Percentiles rank a stretch among this genome's conserved stretches.
Evolutionary conservation across 2,888 invertebrate species (phyloP).

Genomic region (Drosophila acutilabella): DNA sequence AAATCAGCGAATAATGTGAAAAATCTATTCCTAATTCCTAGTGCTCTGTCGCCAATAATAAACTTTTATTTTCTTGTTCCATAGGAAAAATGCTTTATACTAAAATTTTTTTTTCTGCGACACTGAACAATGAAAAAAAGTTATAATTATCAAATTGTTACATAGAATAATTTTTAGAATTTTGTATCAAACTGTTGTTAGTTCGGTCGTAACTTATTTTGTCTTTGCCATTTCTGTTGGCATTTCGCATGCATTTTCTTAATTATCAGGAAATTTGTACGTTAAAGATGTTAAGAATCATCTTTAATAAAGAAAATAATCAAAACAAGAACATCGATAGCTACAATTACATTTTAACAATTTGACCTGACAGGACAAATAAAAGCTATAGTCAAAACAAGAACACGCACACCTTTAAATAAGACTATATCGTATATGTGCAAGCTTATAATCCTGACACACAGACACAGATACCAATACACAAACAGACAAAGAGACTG

Average conservation of each 20-base stretch:
- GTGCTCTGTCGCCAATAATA: conserved; percentile 34
- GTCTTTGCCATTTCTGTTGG: conserved; percentile 5
- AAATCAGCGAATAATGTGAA: conserved; percentile 41
- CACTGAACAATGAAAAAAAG: too few species aligned
- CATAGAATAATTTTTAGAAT: too few species aligned
- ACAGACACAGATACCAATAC: conserved; percentile 22
- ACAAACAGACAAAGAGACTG: conserved; percentile 21
- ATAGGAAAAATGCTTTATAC: too few species aligned
- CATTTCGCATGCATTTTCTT: conserved; percentile 18
- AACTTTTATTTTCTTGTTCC: conserved; percentile 14
- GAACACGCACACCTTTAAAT: conserved; percentile 35
- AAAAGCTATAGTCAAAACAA: conserved; percentile 4
- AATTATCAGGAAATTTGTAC: conserved; percentile 20
- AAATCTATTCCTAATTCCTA: conserved; percentile 24
- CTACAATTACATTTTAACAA: conserved; percentile 54
- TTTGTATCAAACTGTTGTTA: too few species aligned
- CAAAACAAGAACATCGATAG: conserved; percentile 18
- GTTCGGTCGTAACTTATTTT: background rate
- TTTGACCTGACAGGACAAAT: conserved; percentile 40
- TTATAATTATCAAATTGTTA: too few species aligned
- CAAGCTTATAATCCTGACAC: conserved; percentile 46
- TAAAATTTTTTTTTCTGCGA: too few species aligned
- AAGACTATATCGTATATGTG: conserved; percentile 16
- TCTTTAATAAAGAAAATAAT: conserved; percentile 39
- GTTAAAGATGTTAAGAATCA: conserved; percentile 19